Evolutionary conservation across 1,140 invertebrate genomes (phyloP).

Genomic region (Laupala kohalensis): DNA sequence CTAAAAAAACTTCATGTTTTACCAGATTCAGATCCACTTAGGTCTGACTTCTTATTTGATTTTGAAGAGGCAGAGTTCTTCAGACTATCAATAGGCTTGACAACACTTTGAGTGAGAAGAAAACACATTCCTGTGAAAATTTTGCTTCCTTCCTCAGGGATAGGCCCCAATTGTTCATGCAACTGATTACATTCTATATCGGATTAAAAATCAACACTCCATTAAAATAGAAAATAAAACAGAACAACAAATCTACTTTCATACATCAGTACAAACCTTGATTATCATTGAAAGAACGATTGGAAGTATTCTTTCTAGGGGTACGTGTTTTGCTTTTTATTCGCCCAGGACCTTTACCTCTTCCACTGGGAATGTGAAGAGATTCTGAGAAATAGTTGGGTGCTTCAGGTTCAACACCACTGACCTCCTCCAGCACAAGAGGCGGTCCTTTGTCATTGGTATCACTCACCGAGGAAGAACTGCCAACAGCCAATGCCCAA

Average conservation of each 20-base stretch:
- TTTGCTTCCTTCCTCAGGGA: constrained; percentile 30
- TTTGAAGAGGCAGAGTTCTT: neutral
- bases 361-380: neutral
- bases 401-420: neutral
- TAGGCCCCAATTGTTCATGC: constrained; percentile 30
- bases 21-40: neutral
- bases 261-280: no score
- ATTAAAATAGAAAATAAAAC: no score
- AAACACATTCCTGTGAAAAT: constrained; percentile 39
- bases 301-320: neutral
- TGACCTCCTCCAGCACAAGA: neutral
- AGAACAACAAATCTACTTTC: no score
- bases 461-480: neutral
- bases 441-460: neutral
- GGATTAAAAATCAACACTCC: neutral
- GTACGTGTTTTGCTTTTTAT: neutral
- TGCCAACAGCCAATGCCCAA: neutral
- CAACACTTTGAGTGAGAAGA: constrained; percentile 32
- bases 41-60: neutral
- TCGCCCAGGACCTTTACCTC: neutral
- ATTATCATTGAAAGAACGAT: neutral
- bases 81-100: neutral
- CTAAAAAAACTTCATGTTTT: neutral
- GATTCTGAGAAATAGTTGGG: neutral
- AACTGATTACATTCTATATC: neutral